Conservation (phyloP, 2,113 vertebrate genomes). For the Charadrius vociferus region DNA sequence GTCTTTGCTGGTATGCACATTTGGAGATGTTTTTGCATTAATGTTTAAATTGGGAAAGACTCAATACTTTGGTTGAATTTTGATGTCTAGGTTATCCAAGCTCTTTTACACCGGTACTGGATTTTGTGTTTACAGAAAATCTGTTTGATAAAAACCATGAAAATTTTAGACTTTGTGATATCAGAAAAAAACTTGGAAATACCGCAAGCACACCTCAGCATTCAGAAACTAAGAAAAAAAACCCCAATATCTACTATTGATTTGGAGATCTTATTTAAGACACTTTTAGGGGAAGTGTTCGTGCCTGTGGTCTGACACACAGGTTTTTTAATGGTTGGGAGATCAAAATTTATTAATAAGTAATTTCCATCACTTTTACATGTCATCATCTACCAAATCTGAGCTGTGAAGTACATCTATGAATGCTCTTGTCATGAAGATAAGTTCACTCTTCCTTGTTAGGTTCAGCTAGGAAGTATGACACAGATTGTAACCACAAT, state of each 20-base stretch:
- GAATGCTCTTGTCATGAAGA: neutral
- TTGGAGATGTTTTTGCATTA: neutral
- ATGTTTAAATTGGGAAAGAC: neutral
- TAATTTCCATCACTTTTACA: neutral
- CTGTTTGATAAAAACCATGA: neutral
- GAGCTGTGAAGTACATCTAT: neutral
- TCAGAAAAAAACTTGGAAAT: neutral
- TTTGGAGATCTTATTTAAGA: neutral
- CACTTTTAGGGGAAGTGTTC: fast-evolving
- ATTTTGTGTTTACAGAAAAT: neutral
- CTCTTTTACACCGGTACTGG: neutral
- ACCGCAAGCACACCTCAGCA: fast-evolving
- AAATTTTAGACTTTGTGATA: neutral
- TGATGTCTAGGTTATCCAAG: neutral
- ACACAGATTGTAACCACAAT: neutral
- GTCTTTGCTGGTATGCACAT: neutral
- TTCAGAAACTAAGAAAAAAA: neutral
- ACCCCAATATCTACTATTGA: neutral
- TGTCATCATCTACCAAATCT: neutral
- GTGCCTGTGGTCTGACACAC: neutral
- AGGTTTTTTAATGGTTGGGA: neutral
- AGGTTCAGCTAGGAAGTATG: neutral
- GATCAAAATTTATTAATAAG: neutral
- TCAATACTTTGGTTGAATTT: neutral
- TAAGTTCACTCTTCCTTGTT: neutral